Conservation (phyloP, 2,113 vertebrate genomes). For the Leiothrix lutea region DNA sequence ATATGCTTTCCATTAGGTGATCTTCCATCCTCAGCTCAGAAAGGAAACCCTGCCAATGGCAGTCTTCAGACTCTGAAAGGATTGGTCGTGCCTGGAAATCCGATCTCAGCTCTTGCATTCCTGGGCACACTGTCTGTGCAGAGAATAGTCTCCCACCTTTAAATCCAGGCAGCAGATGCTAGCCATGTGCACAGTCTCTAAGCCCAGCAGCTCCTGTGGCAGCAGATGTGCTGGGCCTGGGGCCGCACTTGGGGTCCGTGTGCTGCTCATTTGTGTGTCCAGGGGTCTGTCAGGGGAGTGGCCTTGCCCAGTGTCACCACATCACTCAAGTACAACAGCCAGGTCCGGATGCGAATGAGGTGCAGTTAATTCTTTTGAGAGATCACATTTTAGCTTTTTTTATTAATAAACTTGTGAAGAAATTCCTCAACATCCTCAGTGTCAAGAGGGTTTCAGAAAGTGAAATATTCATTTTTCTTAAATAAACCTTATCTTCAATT, state of each 20-base stretch:
- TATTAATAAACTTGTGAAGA: background rate
- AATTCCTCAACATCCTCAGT: background rate
- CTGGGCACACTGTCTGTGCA: conserved; percentile 24
- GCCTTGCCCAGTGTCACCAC: background rate
- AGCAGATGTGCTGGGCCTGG: background rate
- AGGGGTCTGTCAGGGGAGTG: background rate
- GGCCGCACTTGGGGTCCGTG: rapidly evolving
- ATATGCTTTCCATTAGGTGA: conserved; percentile 68
- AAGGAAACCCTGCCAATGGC: background rate
- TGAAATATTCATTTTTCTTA: background rate
- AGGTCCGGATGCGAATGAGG: background rate
- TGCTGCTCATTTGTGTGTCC: background rate
- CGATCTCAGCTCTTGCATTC: conserved; percentile 8
- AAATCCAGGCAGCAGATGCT: conserved; percentile 37
- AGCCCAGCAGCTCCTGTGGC: background rate
- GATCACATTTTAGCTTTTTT: background rate
- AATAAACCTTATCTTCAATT: background rate
- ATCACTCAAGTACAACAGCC: background rate
- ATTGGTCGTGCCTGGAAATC: conserved; percentile 46
- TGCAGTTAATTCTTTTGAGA: background rate
- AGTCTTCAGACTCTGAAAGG: conserved; percentile 18
- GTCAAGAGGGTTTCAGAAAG: background rate
- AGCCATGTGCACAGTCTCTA: background rate
- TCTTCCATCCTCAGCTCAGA: background rate
- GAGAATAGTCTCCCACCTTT: conserved; percentile 44